Conservation (phyloP, 2,888 invertebrate species). For the Sarcophaga subvicina region DNA sequence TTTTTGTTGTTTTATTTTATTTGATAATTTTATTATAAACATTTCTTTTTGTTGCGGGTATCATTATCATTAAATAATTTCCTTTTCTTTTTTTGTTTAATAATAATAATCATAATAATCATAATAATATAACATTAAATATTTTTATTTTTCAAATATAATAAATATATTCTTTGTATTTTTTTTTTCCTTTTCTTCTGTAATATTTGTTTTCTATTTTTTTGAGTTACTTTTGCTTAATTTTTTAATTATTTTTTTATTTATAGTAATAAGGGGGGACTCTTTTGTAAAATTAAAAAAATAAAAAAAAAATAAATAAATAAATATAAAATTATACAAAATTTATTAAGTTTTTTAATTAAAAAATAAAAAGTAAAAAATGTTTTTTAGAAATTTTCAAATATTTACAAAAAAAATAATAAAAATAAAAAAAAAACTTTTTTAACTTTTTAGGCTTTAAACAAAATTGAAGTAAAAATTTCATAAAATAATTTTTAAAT, state of each 20-base stretch:
- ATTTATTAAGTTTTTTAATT: not conserved
- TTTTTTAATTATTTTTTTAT: slow-evolving; percentile 57
- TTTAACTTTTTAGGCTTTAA: not conserved
- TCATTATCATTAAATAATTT: slow-evolving; percentile 67
- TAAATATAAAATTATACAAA: not conserved
- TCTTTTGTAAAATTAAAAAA: slow-evolving; percentile 2
- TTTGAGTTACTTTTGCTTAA: slow-evolving; percentile 21
- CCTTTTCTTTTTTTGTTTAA: slow-evolving; percentile 36
- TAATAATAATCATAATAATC: not conserved
- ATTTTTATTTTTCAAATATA: slow-evolving; percentile 37
- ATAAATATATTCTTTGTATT: slow-evolving; percentile 60
- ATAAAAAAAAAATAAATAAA: slow-evolving; percentile 19
- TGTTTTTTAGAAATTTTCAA: not conserved
- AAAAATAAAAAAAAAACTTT: no score
- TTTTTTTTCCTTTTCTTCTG: slow-evolving; percentile 8
- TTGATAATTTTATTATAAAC: slow-evolving; percentile 63
- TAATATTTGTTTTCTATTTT: slow-evolving; percentile 24
- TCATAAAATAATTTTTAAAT: not conserved
- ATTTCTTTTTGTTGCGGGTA: slow-evolving; percentile 41
- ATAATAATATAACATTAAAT: slow-evolving; percentile 69
- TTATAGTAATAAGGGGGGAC: slow-evolving; percentile 33
- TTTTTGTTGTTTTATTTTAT: slow-evolving; percentile 55
- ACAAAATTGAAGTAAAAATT: not conserved
- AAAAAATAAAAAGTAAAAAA: not conserved
- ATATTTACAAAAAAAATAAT: not conserved